phyloP scores from a whole-genome alignment of 2,888 invertebrate species.

The Andrena fulva region DNA sequence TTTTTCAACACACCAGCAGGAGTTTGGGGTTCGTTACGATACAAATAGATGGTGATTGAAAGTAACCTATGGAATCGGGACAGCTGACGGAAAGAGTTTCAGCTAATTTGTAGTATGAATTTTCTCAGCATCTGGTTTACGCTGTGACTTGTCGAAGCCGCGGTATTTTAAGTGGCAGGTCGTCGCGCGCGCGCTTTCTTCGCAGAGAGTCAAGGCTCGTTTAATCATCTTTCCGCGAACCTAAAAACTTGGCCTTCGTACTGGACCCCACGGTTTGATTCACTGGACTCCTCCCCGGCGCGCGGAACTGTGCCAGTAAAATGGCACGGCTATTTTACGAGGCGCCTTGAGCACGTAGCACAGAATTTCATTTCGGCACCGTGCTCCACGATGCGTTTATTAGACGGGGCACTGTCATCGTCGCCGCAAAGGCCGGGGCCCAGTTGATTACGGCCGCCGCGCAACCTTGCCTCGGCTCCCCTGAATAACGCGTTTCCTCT shows the following conservation, averaged over 20 bases:
- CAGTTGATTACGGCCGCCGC: neutral
- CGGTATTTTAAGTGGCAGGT: constrained; percentile 23
- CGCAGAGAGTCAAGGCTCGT: constrained; percentile 3
- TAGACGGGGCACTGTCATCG: constrained; percentile 30
- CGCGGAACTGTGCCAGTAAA: constrained; percentile 79
- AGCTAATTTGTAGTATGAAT: too few species aligned
- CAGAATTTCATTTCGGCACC: constrained; percentile 69
- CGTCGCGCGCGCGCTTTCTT: constrained; percentile 16
- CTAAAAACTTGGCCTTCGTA: constrained; percentile 77
- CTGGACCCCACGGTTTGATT: constrained; percentile 71
- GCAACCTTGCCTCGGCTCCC: constrained; percentile 14
- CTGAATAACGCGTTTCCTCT: neutral
- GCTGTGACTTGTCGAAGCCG: neutral
- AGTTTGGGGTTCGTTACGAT: too few species aligned
- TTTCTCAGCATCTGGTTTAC: too few species aligned
- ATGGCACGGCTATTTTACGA: constrained; percentile 80
- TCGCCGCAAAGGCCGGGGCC: neutral
- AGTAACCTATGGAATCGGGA: too few species aligned
- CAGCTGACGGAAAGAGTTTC: too few species aligned
- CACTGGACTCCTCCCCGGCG: constrained; percentile 70
- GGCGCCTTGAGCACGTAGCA: constrained; percentile 74
- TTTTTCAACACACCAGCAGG: too few species aligned
- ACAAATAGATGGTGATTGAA: too few species aligned
- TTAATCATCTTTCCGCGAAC: constrained; percentile 59
- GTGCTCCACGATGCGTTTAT: constrained; percentile 43